These are phyloP conservation scores for Zelostemma sp. DNA, from an alignment of 1,140 invertebrate genomes.

Conservation along the genomic window DNA sequence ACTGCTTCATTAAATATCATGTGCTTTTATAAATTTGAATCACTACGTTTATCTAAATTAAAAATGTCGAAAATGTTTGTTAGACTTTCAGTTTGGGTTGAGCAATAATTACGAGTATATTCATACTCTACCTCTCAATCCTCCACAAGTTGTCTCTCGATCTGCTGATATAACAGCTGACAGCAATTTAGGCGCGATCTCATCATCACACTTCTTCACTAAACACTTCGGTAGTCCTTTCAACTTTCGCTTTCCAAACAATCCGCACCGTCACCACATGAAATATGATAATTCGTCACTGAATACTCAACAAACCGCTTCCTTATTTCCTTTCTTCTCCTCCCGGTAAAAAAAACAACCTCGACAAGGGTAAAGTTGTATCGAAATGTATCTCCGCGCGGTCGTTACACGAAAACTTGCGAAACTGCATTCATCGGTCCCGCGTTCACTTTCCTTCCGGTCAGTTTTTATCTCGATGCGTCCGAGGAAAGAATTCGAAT, in stretches of 20 bases:
- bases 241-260: neutral
- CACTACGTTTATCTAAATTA: too few species aligned
- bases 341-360: neutral
- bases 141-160: neutral
- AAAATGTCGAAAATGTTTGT: too few species aligned
- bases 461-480: constrained; percentile 3
- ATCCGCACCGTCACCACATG: constrained; percentile 8
- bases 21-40: too few species aligned
- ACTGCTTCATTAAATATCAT: too few species aligned
- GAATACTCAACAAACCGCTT: neutral
- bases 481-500: constrained; percentile 20
- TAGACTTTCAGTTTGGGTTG: too few species aligned
- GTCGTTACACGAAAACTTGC: neutral
- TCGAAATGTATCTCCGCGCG: neutral
- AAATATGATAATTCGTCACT: too few species aligned
- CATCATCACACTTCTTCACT: constrained; percentile 22
- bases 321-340: neutral
- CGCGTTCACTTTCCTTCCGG: neutral
- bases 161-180: constrained; percentile 4
- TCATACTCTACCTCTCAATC: constrained; percentile 18
- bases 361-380: neutral
- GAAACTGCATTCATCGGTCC: neutral
- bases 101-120: neutral
- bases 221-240: constrained; percentile 13
- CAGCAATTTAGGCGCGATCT: constrained; percentile 4